phyloP scores from a whole-genome alignment of 2,113 vertebrate species.

The Eulemur rufifrons region DNA sequence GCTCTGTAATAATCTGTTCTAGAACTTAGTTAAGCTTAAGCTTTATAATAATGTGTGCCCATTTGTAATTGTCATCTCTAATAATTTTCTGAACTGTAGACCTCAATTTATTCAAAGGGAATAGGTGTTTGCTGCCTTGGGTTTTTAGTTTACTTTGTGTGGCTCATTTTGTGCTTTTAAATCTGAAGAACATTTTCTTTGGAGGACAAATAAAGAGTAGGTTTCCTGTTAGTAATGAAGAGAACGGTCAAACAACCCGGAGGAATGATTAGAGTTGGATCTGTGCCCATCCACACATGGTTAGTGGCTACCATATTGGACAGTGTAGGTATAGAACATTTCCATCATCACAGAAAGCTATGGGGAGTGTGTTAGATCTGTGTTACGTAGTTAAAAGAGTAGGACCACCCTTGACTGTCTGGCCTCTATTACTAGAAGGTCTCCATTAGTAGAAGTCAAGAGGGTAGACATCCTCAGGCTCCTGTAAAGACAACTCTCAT shows the following conservation, averaged over 20 bases:
- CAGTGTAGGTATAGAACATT: not conserved
- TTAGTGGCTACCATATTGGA: not conserved
- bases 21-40: not conserved
- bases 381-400: not conserved
- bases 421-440: not conserved
- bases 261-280: not conserved
- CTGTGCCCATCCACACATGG: not conserved
- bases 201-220: not conserved
- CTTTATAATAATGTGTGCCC: not conserved
- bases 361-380: not conserved
- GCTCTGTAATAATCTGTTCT: not conserved
- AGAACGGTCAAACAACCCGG: not conserved
- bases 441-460: not conserved
- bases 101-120: not conserved
- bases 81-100: not conserved
- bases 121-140: not conserved
- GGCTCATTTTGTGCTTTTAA: not conserved
- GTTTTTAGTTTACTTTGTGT: not conserved
- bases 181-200: conserved; percentile 3
- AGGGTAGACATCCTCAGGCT: not conserved
- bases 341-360: not conserved
- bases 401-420: not conserved
- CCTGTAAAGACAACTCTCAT: not conserved
- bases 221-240: not conserved
- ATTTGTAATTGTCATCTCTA: conserved; percentile 2